phyloP scores from a whole-genome alignment of 53 echinoderm and acorn worm species.

The Echinarachnius parma region DNA sequence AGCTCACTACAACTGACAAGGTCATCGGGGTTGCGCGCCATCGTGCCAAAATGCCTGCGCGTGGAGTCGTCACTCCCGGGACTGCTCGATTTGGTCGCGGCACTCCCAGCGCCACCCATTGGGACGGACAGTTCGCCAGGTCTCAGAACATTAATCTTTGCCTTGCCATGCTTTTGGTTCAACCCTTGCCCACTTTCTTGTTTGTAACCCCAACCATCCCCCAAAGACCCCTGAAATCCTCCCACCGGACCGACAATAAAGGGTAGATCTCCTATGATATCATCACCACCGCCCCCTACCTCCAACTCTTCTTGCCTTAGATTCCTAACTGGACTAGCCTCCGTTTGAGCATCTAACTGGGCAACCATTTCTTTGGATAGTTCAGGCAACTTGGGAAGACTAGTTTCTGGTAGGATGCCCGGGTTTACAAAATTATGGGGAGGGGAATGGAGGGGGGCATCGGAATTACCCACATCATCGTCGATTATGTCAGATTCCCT shows the following conservation, averaged over 20 bases:
- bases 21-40: slow-evolving; percentile 38
- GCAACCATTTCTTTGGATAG: slow-evolving; percentile 43
- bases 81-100: slow-evolving; percentile 18
- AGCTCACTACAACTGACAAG: slow-evolving; percentile 69
- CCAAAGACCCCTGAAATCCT: slow-evolving; percentile 8
- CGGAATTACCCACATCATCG: slow-evolving; percentile 29
- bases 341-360: slow-evolving; percentile 30
- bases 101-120: neutral
- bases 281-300: slow-evolving; percentile 47
- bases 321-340: slow-evolving; percentile 16
- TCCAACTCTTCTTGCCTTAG: neutral
- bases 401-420: slow-evolving; percentile 29
- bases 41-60: slow-evolving; percentile 26
- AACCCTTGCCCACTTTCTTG: slow-evolving; percentile 12
- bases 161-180: slow-evolving; percentile 13
- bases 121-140: slow-evolving; percentile 34
- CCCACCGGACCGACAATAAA: slow-evolving; percentile 11
- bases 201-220: slow-evolving; percentile 20
- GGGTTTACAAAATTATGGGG: slow-evolving; percentile 45
- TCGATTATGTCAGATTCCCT: slow-evolving; percentile 18
- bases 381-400: slow-evolving; percentile 46
- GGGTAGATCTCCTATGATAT: slow-evolving; percentile 31
- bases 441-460: slow-evolving; percentile 47
- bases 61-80: slow-evolving; percentile 36
- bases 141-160: slow-evolving; percentile 34